Percentiles rank a stretch among this genome's conserved stretches.
phyloP scores from a whole-genome alignment of 2,113 vertebrate genomes.

The Ictidomys tridecemlineatus region DNA sequence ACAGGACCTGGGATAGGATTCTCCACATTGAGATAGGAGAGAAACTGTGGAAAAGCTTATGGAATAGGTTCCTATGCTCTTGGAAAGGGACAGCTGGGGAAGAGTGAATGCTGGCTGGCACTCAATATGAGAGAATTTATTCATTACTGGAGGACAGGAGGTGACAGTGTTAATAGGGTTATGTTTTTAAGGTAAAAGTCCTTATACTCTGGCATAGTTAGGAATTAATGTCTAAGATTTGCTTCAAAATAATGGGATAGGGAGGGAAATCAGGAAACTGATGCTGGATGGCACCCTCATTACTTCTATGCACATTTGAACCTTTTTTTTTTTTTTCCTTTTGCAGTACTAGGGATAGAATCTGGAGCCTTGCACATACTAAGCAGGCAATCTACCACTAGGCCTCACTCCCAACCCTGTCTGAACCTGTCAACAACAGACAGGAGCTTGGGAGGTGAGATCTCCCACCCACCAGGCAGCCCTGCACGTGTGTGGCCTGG shows the following conservation, averaged over 20 bases:
- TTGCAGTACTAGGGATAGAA: too few relatives aligned
- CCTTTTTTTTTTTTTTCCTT: too few relatives aligned
- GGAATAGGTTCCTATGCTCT: background rate
- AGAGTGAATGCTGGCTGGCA: too few relatives aligned
- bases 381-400: too few relatives aligned
- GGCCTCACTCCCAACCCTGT: too few relatives aligned
- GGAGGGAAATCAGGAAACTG: background rate
- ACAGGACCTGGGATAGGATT: background rate
- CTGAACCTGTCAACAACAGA: background rate
- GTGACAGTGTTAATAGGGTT: background rate
- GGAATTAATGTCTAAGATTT: background rate
- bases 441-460: background rate
- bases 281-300: background rate
- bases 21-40: background rate
- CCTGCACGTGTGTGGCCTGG: fast-evolving
- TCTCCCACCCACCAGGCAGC: background rate
- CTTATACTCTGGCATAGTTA: background rate
- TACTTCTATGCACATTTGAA: background rate
- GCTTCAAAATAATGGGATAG: background rate
- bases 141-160: background rate
- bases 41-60: background rate
- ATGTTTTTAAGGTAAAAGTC: background rate
- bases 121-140: background rate
- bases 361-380: too few relatives aligned
- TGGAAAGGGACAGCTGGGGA: background rate